Conservation (phyloP, 2,113 vertebrate species). For the Dasyurus viverrinus region DNA sequence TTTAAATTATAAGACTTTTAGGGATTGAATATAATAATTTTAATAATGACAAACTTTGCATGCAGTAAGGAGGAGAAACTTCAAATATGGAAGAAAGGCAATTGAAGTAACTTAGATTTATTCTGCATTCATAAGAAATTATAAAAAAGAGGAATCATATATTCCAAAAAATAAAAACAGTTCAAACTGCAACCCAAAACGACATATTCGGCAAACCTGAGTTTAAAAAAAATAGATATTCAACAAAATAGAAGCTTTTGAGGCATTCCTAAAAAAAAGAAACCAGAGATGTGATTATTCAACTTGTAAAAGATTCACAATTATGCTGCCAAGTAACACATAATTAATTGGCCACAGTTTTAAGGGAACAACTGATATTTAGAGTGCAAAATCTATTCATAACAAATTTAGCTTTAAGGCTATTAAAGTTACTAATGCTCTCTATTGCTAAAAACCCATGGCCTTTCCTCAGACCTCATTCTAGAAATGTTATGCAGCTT, state of each 20-base stretch:
- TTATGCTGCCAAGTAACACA: background rate
- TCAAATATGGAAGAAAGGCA: background rate
- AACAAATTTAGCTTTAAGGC: background rate
- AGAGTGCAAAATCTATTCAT: background rate
- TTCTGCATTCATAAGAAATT: background rate
- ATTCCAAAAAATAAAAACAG: background rate
- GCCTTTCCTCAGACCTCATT: background rate
- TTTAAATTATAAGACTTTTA: background rate
- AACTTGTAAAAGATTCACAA: background rate
- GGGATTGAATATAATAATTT: background rate
- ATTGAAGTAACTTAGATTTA: background rate
- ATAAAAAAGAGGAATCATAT: background rate
- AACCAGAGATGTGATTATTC: background rate
- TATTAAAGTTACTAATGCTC: background rate
- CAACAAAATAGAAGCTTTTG: background rate
- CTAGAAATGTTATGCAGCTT: background rate
- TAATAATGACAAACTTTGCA: background rate
- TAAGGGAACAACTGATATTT: background rate
- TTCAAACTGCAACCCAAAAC: background rate
- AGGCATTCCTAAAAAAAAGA: background rate
- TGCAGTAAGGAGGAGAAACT: background rate
- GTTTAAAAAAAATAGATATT: background rate
- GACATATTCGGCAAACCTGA: background rate
- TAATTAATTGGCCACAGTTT: background rate
- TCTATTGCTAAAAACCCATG: background rate